Evolutionary conservation across 1,140 invertebrate species (phyloP).

Genomic region (Atta colombica): DNA sequence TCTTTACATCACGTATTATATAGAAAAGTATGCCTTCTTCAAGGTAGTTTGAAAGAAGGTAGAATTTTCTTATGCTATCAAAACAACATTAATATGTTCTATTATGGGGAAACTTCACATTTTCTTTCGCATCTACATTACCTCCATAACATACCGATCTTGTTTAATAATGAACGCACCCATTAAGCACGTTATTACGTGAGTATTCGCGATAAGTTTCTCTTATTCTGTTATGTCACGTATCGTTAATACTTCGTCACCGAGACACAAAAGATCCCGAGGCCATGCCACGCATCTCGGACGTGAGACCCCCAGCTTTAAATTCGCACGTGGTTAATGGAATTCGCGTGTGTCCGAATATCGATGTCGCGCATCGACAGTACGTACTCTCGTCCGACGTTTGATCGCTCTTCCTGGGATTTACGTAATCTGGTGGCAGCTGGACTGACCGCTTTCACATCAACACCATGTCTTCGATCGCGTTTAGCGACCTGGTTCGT

Average conservation of each 20-base stretch:
- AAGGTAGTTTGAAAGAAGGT: neutral
- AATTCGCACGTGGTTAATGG: neutral
- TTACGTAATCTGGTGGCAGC: conserved; percentile 82
- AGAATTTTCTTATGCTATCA: neutral
- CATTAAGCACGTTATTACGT: conserved; percentile 43
- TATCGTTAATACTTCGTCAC: conserved; percentile 46
- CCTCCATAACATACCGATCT: neutral
- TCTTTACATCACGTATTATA: neutral
- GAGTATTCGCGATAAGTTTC: conserved; percentile 45
- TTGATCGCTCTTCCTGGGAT: conserved; percentile 81
- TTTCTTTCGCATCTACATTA: neutral
- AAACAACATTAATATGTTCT: neutral
- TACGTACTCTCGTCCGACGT: conserved; percentile 29
- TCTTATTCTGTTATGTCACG: conserved; percentile 43
- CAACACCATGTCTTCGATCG: conserved; percentile 73
- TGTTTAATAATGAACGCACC: conserved; percentile 32
- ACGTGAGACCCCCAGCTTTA: neutral
- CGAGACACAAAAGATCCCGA: neutral
- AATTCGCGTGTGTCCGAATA: conserved; percentile 36
- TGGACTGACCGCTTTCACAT: conserved; percentile 84
- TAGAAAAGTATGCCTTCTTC: neutral
- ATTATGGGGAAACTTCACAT: neutral
- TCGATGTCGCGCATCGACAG: conserved; percentile 59
- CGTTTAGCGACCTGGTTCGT: conserved; percentile 69
- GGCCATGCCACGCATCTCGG: neutral